These are phyloP conservation scores for Mesembrinibis cayennensis DNA, from an alignment of 2,113 vertebrate genomes.

Conservation along the genomic window DNA sequence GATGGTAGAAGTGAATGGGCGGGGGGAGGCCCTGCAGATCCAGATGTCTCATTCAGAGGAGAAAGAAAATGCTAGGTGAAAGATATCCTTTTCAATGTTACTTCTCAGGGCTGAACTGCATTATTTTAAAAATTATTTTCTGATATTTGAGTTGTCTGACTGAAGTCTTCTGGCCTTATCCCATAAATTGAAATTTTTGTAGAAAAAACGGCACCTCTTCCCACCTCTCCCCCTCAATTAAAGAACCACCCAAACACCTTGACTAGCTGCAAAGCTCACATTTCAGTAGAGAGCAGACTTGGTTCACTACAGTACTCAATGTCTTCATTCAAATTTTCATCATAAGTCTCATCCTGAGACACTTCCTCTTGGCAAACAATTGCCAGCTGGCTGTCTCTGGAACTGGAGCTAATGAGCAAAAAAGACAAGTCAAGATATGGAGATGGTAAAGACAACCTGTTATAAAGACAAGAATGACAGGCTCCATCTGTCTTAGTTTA, in stretches of 20 bases:
- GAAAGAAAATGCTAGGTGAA: neutral
- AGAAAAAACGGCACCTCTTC: neutral
- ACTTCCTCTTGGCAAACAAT: constrained; percentile 86
- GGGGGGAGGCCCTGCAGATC: neutral
- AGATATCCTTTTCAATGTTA: neutral
- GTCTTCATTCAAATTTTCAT: constrained; percentile 82
- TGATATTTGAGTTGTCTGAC: neutral
- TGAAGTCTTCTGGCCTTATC: neutral
- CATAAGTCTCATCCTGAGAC: constrained; percentile 84
- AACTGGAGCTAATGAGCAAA: constrained; percentile 83
- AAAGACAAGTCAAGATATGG: constrained; percentile 29
- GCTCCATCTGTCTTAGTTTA: constrained; percentile 38
- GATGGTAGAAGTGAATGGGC: neutral
- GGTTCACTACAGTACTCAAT: constrained; percentile 84
- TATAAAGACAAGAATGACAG: constrained; percentile 45
- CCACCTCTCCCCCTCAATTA: constrained; percentile 6
- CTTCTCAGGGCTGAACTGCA: neutral
- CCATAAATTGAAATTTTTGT: neutral
- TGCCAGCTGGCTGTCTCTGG: constrained; percentile 88
- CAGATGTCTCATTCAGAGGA: neutral
- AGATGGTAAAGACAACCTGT: constrained; percentile 35
- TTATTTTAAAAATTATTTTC: neutral
- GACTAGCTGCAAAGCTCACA: constrained; percentile 76
- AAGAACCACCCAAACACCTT: constrained; percentile 20
- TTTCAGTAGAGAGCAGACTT: constrained; percentile 88